Conservation (phyloP, 2,888 invertebrate species). For the Scaptodrosophila latifasciaeformis region DNA sequence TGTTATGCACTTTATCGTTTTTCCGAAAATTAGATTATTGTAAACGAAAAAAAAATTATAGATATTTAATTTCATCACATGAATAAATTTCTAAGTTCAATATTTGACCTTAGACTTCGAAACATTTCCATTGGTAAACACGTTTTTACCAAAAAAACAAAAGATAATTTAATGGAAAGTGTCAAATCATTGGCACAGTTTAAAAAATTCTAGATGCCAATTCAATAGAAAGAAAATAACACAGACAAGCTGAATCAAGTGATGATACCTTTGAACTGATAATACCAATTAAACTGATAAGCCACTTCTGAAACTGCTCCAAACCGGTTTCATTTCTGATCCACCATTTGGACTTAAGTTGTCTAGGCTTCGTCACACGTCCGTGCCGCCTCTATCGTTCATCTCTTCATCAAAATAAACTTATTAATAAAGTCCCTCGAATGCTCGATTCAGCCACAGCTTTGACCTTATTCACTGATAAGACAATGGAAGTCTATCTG, state of each 20-base stretch:
- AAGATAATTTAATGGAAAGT: constrained; percentile 30
- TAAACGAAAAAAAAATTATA: background rate
- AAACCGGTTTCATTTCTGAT: constrained; percentile 45
- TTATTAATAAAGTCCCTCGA: constrained; percentile 47
- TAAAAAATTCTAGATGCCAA: constrained; percentile 22
- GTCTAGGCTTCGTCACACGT: constrained; percentile 21
- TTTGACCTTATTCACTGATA: constrained; percentile 66
- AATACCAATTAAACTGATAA: constrained; percentile 45
- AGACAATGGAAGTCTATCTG: constrained; percentile 28
- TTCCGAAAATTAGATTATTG: background rate
- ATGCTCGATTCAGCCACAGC: too few relatives aligned
- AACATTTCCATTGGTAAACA: constrained; percentile 46
- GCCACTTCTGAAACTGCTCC: constrained; percentile 48
- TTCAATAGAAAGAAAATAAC: constrained; percentile 18
- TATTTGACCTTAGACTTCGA: background rate
- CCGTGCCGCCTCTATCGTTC: constrained; percentile 31
- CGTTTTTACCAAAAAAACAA: constrained; percentile 11
- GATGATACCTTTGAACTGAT: constrained; percentile 58
- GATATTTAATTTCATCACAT: constrained; percentile 3
- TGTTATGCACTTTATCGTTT: background rate
- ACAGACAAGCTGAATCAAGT: constrained; percentile 19
- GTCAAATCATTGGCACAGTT: constrained; percentile 46
- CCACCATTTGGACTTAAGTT: constrained; percentile 35
- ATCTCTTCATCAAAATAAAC: constrained; percentile 43
- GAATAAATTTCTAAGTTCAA: constrained; percentile 12